Evolutionary conservation across 2,888 invertebrate species (phyloP).

Genomic region (Aphidoletes aphidimyza): DNA sequence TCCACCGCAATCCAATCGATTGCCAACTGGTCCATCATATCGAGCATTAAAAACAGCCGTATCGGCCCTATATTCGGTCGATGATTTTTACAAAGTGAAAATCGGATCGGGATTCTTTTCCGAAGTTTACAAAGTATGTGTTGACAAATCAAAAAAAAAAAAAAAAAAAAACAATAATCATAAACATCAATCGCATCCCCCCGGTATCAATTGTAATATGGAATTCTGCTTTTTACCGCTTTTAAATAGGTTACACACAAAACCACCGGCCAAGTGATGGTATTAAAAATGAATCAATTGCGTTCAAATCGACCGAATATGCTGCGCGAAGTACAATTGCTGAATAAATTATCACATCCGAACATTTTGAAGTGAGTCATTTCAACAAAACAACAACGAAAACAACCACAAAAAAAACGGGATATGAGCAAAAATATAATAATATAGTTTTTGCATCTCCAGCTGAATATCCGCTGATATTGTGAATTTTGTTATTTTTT

Average conservation of each 20-base stretch:
- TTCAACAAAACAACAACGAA: neutral
- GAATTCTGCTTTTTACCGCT: no score
- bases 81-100: conserved; percentile 93
- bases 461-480: neutral
- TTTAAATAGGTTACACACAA: conserved; percentile 88
- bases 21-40: conserved; percentile 82
- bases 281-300: conserved; percentile 95
- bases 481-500: neutral
- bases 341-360: conserved; percentile 94
- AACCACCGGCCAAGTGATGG: conserved; percentile 94
- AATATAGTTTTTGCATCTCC: no score
- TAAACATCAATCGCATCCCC: no score
- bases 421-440: no score
- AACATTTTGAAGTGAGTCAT: conserved; percentile 85
- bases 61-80: conserved; percentile 88
- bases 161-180: conserved; percentile 65
- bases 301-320: conserved; percentile 94
- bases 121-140: conserved; percentile 97
- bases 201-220: no score
- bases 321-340: conserved; percentile 95
- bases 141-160: no score
- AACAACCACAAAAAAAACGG: neutral
- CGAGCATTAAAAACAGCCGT: conserved; percentile 92
- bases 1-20: conserved; percentile 66
- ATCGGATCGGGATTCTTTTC: conserved; percentile 97